Percentiles rank a stretch among this genome's conserved stretches.
Evolutionary conservation across 2,888 invertebrate species (phyloP).

Genomic region (Arenicola marina): DNA sequence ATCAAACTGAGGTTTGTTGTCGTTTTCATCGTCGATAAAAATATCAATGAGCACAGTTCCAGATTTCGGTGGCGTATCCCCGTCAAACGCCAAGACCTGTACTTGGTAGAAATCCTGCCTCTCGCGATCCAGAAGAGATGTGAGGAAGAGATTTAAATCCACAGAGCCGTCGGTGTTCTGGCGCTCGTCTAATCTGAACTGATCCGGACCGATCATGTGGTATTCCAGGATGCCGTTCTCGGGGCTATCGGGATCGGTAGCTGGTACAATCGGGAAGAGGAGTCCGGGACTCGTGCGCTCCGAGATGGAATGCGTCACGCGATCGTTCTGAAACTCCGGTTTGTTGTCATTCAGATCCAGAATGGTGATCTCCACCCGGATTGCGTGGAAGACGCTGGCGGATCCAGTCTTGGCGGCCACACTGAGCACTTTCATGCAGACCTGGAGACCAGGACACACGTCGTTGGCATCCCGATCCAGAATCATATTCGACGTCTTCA

Average conservation of each 20-base stretch:
- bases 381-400: slow-evolving; percentile 4
- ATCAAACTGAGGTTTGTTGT: slow-evolving; percentile 36
- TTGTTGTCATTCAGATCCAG: slow-evolving; percentile 19
- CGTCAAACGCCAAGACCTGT: slow-evolving; percentile 39
- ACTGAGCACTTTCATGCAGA: not conserved
- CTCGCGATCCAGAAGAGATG: slow-evolving; percentile 41
- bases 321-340: slow-evolving; percentile 7
- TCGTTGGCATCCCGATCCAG: not conserved
- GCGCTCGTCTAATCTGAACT: not conserved
- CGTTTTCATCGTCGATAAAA: slow-evolving; percentile 37
- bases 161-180: not conserved
- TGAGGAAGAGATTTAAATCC: slow-evolving; percentile 10
- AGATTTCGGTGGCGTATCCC: slow-evolving; percentile 31
- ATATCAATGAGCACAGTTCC: slow-evolving; percentile 33
- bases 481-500: not conserved
- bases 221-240: slow-evolving; percentile 9
- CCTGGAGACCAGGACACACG: not conserved
- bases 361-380: not conserved
- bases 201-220: not conserved
- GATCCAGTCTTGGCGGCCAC: not conserved
- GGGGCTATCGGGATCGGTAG: slow-evolving; percentile 17
- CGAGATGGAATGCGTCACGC: not conserved
- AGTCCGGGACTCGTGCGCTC: slow-evolving; percentile 11
- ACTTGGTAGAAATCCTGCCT: slow-evolving; percentile 35
- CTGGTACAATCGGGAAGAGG: slow-evolving; percentile 7